phyloP scores from a whole-genome alignment of 2,888 invertebrate genomes.

The Cosmopolites sordidus region DNA sequence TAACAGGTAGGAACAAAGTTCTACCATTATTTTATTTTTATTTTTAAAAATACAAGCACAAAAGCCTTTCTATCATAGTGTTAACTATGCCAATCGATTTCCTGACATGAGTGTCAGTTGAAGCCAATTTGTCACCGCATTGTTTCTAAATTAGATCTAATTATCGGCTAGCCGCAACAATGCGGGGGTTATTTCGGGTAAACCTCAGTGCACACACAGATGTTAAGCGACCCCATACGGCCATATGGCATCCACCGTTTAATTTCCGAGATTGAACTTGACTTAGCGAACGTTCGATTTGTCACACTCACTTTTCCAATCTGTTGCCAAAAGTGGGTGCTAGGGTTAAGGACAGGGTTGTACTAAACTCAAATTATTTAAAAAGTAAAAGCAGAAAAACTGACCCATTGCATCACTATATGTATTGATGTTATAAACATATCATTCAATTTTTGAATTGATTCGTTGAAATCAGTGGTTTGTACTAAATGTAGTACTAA shows the following conservation, averaged over 20 bases:
- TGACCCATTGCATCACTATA: neutral
- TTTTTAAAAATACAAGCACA: too few relatives aligned
- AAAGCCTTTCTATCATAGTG: too few relatives aligned
- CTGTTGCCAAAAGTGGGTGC: conserved; percentile 38
- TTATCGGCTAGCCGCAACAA: conserved; percentile 28
- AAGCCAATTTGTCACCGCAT: conserved; percentile 13
- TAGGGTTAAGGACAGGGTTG: conserved; percentile 21
- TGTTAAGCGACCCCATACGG: conserved; percentile 27
- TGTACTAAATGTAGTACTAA: too few relatives aligned
- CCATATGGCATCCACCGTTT: conserved; percentile 43
- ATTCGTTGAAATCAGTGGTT: too few relatives aligned
- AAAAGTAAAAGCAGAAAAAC: neutral
- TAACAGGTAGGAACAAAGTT: too few relatives aligned
- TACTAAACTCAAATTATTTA: neutral
- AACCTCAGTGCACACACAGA: conserved; percentile 30
- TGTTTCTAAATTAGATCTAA: conserved; percentile 28
- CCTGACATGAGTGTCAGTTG: too few relatives aligned
- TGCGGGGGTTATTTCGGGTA: conserved; percentile 15
- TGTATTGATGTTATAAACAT: too few relatives aligned
- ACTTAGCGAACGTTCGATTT: conserved; percentile 42
- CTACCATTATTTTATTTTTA: too few relatives aligned
- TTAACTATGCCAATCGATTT: too few relatives aligned
- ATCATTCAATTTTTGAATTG: too few relatives aligned
- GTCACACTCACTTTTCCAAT: conserved; percentile 46
- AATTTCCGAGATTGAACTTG: conserved; percentile 42